Evolutionary conservation across 2,888 invertebrate genomes (phyloP).

Genomic region (Noctua pronuba): DNA sequence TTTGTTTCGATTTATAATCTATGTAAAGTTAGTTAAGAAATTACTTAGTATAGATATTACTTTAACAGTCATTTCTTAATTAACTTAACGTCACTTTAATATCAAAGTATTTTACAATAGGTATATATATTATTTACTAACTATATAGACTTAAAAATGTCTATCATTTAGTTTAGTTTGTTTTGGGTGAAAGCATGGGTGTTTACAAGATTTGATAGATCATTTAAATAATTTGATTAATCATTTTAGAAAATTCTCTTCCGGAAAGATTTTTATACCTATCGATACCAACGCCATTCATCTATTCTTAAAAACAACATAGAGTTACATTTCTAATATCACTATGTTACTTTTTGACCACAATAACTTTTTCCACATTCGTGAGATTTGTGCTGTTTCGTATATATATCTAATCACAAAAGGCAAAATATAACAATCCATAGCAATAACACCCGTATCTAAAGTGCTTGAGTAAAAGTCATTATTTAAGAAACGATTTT

Average conservation of each 20-base stretch:
- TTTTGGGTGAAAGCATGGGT: conserved; percentile 27
- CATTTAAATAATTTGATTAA: conserved; percentile 11
- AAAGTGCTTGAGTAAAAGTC: too few species aligned
- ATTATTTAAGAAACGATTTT: too few species aligned
- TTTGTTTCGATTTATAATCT: conserved; percentile 5
- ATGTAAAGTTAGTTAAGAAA: too few species aligned
- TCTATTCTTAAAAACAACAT: not conserved
- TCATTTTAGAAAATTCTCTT: not conserved
- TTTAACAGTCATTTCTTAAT: too few species aligned
- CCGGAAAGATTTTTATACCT: not conserved
- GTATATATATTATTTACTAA: not conserved
- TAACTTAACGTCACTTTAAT: not conserved
- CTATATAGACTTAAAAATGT: not conserved
- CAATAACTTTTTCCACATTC: not conserved
- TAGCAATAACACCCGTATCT: not conserved
- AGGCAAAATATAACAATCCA: not conserved
- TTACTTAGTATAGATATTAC: too few species aligned
- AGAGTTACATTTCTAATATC: not conserved
- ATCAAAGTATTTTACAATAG: not conserved
- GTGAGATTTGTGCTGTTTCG: not conserved
- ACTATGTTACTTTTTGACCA: not conserved
- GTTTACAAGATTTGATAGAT: not conserved
- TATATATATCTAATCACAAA: not conserved
- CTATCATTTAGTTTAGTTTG: conserved; percentile 18
- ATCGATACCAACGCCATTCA: not conserved